Conservation (phyloP, 2,797 vertebrate species). For the Falco concolor region DNA sequence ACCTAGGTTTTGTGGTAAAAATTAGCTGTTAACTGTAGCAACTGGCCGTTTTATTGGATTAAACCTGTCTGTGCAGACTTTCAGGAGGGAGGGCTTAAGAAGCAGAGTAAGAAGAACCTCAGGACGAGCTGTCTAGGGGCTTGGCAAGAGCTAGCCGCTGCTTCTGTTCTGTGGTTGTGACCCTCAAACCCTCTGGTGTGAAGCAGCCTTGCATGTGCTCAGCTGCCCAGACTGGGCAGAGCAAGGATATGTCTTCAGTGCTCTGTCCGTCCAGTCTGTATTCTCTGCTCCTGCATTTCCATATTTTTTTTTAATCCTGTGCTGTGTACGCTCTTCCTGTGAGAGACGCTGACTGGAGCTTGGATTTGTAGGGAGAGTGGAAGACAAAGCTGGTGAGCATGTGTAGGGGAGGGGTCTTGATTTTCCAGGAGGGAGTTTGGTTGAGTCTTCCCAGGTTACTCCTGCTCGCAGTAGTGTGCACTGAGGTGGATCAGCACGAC, state of each 20-base stretch:
- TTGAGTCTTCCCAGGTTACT: neutral
- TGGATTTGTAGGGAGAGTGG: neutral
- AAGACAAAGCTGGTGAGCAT: neutral
- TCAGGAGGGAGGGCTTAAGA: neutral
- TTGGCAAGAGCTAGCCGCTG: neutral
- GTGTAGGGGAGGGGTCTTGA: fast-evolving
- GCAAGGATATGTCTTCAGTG: neutral
- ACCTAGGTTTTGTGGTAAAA: neutral
- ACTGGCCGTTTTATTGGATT: neutral
- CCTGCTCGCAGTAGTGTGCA: fast-evolving
- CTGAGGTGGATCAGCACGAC: neutral
- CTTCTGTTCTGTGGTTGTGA: neutral
- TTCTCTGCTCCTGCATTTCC: neutral
- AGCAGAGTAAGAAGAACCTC: neutral
- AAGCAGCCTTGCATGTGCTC: neutral
- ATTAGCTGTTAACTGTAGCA: neutral
- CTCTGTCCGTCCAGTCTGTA: neutral
- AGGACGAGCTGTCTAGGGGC: neutral
- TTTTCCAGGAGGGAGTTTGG: neutral
- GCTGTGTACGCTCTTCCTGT: neutral
- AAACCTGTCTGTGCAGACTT: neutral
- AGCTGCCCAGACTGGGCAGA: neutral
- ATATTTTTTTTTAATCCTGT: neutral
- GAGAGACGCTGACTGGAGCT: neutral
- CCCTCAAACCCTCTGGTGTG: neutral